A percentile compares a stretch with the other conserved stretches of the same genome.
phyloP scores from a whole-genome alignment of 2,888 invertebrate species.

The Stictocephala bisonia region DNA sequence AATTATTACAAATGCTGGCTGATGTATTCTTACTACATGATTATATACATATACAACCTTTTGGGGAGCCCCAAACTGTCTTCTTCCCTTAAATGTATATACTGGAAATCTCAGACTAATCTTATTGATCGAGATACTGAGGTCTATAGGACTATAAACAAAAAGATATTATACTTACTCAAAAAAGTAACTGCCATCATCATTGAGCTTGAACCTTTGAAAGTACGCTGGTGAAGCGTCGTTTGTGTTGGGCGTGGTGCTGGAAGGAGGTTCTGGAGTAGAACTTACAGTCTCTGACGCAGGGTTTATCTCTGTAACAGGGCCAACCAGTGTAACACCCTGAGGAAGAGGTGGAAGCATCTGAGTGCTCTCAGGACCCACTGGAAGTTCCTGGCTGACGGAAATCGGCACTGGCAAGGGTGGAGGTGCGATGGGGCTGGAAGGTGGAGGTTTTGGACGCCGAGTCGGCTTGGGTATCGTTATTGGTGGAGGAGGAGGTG shows the following conservation, averaged over 20 bases:
- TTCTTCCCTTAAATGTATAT: too few species aligned
- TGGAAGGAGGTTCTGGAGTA: not conserved
- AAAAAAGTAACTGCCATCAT: conserved; percentile 43
- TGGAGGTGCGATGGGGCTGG: not conserved
- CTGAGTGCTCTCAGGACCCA: not conserved
- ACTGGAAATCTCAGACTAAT: too few species aligned
- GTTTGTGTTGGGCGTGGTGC: not conserved
- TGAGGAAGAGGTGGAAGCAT: not conserved
- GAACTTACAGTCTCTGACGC: not conserved
- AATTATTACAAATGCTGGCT: too few species aligned
- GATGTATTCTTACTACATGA: too few species aligned
- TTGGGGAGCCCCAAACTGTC: too few species aligned
- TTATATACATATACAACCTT: too few species aligned
- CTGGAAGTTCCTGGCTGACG: not conserved
- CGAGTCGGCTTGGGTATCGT: not conserved
- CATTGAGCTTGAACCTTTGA: conserved; percentile 20
- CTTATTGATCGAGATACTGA: too few species aligned
- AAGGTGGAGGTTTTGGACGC: not conserved
- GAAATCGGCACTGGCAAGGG: conserved; percentile 3
- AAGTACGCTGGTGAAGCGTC: conserved; percentile 8
- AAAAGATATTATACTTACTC: conserved; percentile 24
- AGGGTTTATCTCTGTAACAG: not conserved
- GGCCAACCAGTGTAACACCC: not conserved
- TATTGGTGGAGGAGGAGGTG: conserved; percentile 4
- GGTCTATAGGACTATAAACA: not conserved